Percentiles rank a stretch among this genome's conserved stretches.
These are phyloP conservation scores for Aporrectodea caliginosa DNA, from an alignment of 1,140 invertebrate species.

Conservation along the genomic window DNA sequence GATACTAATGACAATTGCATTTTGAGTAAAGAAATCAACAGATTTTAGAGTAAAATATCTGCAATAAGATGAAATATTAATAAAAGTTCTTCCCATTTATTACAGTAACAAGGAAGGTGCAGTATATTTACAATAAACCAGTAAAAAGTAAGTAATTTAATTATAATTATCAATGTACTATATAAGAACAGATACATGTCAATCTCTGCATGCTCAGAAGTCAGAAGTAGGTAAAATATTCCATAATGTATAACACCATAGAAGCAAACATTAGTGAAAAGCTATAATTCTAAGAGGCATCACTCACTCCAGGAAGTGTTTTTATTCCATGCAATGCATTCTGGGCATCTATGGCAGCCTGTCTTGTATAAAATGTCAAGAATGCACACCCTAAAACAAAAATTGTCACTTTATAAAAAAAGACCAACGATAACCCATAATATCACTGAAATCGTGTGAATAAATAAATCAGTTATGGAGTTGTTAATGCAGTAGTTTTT, in stretches of 20 bases:
- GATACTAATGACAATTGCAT: no score
- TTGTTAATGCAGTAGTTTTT: no score
- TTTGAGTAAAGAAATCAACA: no score
- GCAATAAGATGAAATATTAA: no score
- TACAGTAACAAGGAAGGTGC: not conserved
- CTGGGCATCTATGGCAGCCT: conserved; percentile 83
- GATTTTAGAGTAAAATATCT: no score
- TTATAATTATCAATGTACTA: no score
- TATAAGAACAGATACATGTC: not conserved
- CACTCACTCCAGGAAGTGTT: conserved; percentile 89
- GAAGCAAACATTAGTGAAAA: not conserved
- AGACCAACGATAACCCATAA: no score
- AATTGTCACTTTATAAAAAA: no score
- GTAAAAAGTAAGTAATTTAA: no score
- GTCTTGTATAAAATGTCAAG: conserved; percentile 87
- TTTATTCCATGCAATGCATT: conserved; percentile 74
- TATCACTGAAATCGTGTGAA: no score
- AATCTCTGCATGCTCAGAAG: not conserved
- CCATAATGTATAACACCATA: conserved; percentile 38
- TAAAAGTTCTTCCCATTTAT: not conserved
- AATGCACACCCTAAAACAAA: conserved; percentile 93
- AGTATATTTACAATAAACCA: not conserved
- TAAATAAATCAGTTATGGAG: no score
- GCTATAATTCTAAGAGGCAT: no score
- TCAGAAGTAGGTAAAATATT: not conserved